Percentiles rank a stretch among this genome's conserved stretches.
These are phyloP conservation scores for Montipora sp. DNA, from an alignment of 64 coral and sea anemone species.

Conservation along the genomic window DNA sequence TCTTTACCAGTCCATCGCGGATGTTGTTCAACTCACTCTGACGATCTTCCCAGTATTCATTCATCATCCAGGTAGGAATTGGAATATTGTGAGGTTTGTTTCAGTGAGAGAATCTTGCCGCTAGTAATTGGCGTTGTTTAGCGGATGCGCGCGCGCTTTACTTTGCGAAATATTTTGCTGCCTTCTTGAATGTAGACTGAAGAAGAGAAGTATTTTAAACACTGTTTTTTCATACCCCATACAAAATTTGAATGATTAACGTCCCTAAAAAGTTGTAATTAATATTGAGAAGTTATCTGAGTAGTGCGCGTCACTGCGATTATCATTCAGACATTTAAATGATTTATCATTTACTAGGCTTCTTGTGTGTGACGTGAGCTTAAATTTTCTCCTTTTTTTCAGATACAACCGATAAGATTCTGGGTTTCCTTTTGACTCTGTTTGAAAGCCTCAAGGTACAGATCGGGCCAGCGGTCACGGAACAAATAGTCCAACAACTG, in stretches of 20 bases:
- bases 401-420: slow-evolving; percentile 86
- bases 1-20: slow-evolving; percentile 90
- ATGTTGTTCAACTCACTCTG: slow-evolving; percentile 84
- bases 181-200: too few relatives aligned
- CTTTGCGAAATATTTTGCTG: too few relatives aligned
- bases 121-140: too few relatives aligned
- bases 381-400: background rate
- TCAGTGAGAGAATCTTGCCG: too few relatives aligned
- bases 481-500: slow-evolving; percentile 94
- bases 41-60: slow-evolving; percentile 87
- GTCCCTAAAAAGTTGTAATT: too few relatives aligned
- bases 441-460: slow-evolving; percentile 91
- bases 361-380: background rate
- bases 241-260: too few relatives aligned
- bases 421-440: slow-evolving; percentile 84
- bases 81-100: background rate
- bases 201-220: too few relatives aligned
- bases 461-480: slow-evolving; percentile 81
- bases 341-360: background rate
- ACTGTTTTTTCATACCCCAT: too few relatives aligned
- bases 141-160: too few relatives aligned
- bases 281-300: too few relatives aligned
- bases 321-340: too few relatives aligned
- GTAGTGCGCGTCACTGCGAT: too few relatives aligned
- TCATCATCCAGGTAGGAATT: slow-evolving; percentile 85